phyloP scores from a whole-genome alignment of 2,888 invertebrate genomes.

The Ophion costatus region DNA sequence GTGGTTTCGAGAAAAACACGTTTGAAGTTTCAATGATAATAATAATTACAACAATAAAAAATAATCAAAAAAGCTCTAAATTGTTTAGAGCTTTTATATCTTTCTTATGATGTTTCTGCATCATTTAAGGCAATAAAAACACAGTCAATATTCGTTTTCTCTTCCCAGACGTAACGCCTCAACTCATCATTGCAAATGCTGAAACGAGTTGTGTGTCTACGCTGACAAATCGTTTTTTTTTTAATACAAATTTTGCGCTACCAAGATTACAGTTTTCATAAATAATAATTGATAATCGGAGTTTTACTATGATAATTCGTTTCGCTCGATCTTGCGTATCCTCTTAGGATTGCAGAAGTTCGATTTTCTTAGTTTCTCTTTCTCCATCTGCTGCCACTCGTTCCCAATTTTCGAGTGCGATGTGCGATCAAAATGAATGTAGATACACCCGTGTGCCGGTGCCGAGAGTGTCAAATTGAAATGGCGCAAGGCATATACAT shows the following conservation, averaged over 20 bases:
- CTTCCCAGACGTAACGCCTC: background rate
- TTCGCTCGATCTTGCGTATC: constrained; percentile 21
- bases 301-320: constrained; percentile 67
- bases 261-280: background rate
- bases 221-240: background rate
- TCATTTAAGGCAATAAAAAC: no score
- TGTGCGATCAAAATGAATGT: constrained; percentile 38
- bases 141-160: no score
- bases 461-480: constrained; percentile 77
- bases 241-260: background rate
- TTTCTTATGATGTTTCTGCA: no score
- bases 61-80: no score
- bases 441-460: constrained; percentile 36
- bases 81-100: no score
- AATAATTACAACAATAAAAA: no score
- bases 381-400: background rate
- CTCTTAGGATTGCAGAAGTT: constrained; percentile 41
- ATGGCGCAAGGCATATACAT: constrained; percentile 67
- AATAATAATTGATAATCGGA: constrained; percentile 28
- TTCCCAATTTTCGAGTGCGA: constrained; percentile 27
- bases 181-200: background rate
- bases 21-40: no score
- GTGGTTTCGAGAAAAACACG: no score
- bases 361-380: constrained; percentile 13
- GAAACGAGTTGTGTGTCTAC: background rate